Conservation (phyloP, 2,888 invertebrate species). For the Harpalus rubripes region DNA sequence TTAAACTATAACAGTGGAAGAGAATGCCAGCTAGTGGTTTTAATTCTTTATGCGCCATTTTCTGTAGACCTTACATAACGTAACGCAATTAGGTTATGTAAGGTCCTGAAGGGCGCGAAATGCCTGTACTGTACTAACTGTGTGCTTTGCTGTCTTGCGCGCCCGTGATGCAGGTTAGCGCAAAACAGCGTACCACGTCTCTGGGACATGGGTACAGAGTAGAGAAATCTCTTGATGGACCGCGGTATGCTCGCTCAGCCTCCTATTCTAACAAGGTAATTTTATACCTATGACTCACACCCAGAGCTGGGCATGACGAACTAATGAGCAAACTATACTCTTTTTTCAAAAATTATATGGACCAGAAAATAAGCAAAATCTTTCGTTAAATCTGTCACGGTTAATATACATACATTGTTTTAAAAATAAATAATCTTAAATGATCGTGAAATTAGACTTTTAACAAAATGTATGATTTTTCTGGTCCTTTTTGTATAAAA, state of each 20-base stretch:
- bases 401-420: too few species aligned
- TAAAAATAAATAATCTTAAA: too few species aligned
- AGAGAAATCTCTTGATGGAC: conserved; percentile 78
- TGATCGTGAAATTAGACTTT: too few species aligned
- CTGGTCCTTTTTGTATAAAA: too few species aligned
- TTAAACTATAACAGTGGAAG: conserved; percentile 51
- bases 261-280: conserved; percentile 66
- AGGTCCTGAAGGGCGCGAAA: conserved; percentile 47
- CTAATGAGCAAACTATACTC: neutral
- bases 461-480: too few species aligned
- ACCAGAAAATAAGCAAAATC: too few species aligned
- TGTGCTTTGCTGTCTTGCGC: conserved; percentile 71
- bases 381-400: too few species aligned
- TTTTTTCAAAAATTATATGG: neutral
- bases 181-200: conserved; percentile 76
- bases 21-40: conserved; percentile 64
- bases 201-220: conserved; percentile 77
- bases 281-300: conserved; percentile 41
- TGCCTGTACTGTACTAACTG: conserved; percentile 68
- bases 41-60: conserved; percentile 33
- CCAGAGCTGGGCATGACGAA: conserved; percentile 50
- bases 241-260: conserved; percentile 75
- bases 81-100: conserved; percentile 22
- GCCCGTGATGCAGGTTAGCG: conserved; percentile 76
- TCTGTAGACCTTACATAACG: conserved; percentile 55